phyloP scores from a whole-genome alignment of 2,113 vertebrate genomes.

The Mugil cephalus region DNA sequence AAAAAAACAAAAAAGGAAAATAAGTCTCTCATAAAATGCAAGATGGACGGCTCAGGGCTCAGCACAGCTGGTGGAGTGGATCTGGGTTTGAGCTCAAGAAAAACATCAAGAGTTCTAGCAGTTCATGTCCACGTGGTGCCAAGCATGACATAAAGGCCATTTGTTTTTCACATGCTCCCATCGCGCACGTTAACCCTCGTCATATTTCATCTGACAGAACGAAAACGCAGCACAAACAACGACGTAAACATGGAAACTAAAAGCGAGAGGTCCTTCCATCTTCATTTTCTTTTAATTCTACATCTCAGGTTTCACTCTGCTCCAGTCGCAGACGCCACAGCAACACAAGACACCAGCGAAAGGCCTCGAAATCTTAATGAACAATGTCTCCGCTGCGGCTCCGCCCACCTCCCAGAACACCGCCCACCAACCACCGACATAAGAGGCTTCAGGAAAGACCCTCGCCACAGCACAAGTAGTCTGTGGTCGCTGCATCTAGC shows the following conservation, averaged over 20 bases:
- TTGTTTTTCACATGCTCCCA: slow-evolving; percentile 68
- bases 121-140: slow-evolving; percentile 48
- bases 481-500: slow-evolving; percentile 65
- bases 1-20: slow-evolving; percentile 30
- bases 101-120: slow-evolving; percentile 65
- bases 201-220: slow-evolving; percentile 1
- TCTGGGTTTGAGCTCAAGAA: slow-evolving; percentile 58
- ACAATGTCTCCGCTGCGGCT: slow-evolving; percentile 71
- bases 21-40: slow-evolving; percentile 61
- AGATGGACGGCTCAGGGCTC: slow-evolving; percentile 61
- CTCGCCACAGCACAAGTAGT: slow-evolving; percentile 75
- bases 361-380: slow-evolving; percentile 70
- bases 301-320: slow-evolving; percentile 70
- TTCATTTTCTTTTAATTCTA: slow-evolving; percentile 43
- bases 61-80: slow-evolving; percentile 70
- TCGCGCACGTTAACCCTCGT: slow-evolving; percentile 18
- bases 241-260: slow-evolving; percentile 35
- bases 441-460: slow-evolving; percentile 78
- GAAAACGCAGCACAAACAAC: slow-evolving; percentile 7
- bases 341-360: slow-evolving; percentile 55
- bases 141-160: slow-evolving; percentile 73
- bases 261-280: not conserved
- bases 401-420: slow-evolving; percentile 53
- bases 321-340: slow-evolving; percentile 57
- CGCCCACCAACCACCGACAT: slow-evolving; percentile 69